Conservation (phyloP, 2,797 vertebrate species). For the Spinibarbus caldwelli region DNA sequence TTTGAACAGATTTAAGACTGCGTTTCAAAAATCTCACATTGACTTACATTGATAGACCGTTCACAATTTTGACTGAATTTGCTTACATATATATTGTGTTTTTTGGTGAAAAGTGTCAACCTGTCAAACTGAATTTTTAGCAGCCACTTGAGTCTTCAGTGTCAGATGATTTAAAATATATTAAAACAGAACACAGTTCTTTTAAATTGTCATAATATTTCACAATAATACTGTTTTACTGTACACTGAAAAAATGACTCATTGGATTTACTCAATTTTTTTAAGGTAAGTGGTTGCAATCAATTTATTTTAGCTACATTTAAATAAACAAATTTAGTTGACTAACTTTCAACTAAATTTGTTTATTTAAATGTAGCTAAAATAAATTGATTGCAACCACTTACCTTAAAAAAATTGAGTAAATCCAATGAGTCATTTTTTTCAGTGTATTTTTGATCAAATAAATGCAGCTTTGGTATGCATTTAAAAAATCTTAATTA, state of each 20-base stretch:
- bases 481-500: neutral
- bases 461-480: neutral
- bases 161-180: neutral
- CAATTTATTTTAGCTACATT: no score
- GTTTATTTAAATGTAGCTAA: no score
- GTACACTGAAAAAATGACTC: no score
- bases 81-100: no score
- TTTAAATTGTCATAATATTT: neutral
- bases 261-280: no score
- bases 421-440: no score
- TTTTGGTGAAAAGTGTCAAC: no score
- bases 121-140: neutral
- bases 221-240: neutral
- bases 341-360: no score
- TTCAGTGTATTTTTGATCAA: neutral
- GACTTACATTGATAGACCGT: neutral
- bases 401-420: no score
- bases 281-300: no score
- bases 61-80: neutral
- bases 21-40: neutral
- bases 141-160: neutral
- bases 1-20: neutral
- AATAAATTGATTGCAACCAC: no score
- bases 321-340: no score
- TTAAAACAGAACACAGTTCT: neutral